phyloP scores from a whole-genome alignment of 2,888 invertebrate genomes.

The Megamerina dolium region DNA sequence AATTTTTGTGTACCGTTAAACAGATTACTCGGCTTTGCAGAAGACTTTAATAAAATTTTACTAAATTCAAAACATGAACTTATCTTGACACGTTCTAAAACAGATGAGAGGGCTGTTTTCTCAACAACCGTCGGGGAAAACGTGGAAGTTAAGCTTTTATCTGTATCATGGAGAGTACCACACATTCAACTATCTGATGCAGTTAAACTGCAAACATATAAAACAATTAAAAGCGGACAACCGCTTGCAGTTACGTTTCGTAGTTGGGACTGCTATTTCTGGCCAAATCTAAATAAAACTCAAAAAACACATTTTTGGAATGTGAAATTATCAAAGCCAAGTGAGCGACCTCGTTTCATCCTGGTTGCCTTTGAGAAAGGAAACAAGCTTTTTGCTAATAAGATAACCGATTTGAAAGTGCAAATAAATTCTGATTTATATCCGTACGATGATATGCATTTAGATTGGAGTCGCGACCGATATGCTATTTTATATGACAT shows the following conservation, averaged over 20 bases:
- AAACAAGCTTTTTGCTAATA: too few relatives aligned
- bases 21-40: background rate
- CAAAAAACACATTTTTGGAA: too few relatives aligned
- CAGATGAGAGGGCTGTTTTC: background rate
- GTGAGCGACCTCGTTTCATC: too few relatives aligned
- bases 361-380: too few relatives aligned
- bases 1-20: conserved; percentile 2
- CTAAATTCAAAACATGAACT: conserved; percentile 7
- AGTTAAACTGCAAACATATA: background rate
- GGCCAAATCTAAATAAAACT: too few relatives aligned
- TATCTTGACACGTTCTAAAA: background rate
- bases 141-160: background rate
- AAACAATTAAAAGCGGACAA: background rate
- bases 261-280: too few relatives aligned
- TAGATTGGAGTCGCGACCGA: too few relatives aligned
- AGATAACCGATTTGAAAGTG: too few relatives aligned
- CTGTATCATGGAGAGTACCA: background rate
- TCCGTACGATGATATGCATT: too few relatives aligned
- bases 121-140: background rate
- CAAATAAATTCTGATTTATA: too few relatives aligned
- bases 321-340: too few relatives aligned
- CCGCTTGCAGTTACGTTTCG: background rate
- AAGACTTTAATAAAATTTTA: background rate
- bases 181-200: background rate
- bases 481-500: too few relatives aligned